These are phyloP conservation scores for Drosophila austrosaltans DNA, from an alignment of 2,888 invertebrate species.

Conservation along the genomic window DNA sequence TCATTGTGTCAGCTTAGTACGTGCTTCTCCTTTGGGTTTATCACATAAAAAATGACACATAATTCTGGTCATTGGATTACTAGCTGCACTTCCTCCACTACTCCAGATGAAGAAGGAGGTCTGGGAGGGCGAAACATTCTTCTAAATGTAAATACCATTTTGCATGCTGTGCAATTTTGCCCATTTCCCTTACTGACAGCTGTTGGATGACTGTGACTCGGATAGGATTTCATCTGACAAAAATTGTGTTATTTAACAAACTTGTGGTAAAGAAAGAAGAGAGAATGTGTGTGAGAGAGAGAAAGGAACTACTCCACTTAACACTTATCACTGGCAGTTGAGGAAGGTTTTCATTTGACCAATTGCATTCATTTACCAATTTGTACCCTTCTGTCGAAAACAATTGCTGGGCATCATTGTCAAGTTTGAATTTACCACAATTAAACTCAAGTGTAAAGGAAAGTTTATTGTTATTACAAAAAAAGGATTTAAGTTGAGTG, in stretches of 20 bases:
- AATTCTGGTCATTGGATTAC: slow-evolving; percentile 61
- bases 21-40: slow-evolving; percentile 73
- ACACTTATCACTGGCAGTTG: neutral
- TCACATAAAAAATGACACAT: slow-evolving; percentile 75
- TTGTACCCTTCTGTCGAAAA: neutral
- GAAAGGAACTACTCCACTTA: neutral
- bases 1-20: slow-evolving; percentile 81
- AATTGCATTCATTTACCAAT: neutral
- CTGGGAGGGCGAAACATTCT: slow-evolving; percentile 18
- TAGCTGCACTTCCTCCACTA: slow-evolving; percentile 20
- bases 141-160: slow-evolving; percentile 19
- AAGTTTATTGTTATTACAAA: neutral
- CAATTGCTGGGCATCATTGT: neutral
- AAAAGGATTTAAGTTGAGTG: too few species aligned
- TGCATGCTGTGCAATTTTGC: slow-evolving; percentile 33
- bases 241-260: slow-evolving; percentile 34
- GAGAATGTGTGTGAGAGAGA: slow-evolving; percentile 11
- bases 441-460: neutral
- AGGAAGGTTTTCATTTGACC: neutral
- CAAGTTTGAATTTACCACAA: neutral
- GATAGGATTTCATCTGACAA: neutral
- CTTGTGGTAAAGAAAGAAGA: slow-evolving; percentile 30
- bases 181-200: slow-evolving; percentile 40
- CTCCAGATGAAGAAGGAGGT: neutral
- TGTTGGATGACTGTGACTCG: slow-evolving; percentile 28